Evolutionary conservation across 2,113 vertebrate genomes (phyloP), one percentile per base, ranked within the genome.

Genomic region (Erythrocercus mccallii): DNA sequence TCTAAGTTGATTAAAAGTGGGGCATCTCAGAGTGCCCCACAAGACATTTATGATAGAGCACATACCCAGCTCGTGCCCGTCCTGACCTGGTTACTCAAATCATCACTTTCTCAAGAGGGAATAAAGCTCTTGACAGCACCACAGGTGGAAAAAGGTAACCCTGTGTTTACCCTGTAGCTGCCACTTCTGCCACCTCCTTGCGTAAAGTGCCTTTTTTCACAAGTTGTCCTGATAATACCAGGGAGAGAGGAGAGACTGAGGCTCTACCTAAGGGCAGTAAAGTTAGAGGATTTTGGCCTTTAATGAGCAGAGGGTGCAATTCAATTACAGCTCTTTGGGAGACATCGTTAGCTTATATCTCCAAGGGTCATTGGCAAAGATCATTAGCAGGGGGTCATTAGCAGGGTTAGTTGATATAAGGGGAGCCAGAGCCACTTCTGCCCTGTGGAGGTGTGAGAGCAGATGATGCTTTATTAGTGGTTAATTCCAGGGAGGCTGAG

Each of bases 351-450:
- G 82, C 85, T 83, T 53, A 1, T 90, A 35, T 65, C 93, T 92
- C 80, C 72, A 88, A 81, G 86, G 92, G 64, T 83, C 90, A 95
- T 74, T 95, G 76, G 60, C 44, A 94, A 71, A 64, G 76, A 88
- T 90, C 82, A 78, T 94, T 96, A 96, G 93, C 33, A 86, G 87
- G 58, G 37, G 30, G 33, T 94, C 90, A 78, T 96, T 96, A 96
- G 76, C 76, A 86, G 45, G 37, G 64, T 88, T 74, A 84, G 86
- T 92, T 6, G 0, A 95, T 95, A 79, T 22, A 17, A 68, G 35
- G 24, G 91, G 51, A 88, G 66, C 19, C 72, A 47, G 27, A 94
- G 61, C 48, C 11, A 30, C 19, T 69, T 50, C n/a, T 94, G 35
- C 25, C 38, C 31, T 21, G 31, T 71, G 38, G 68, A 90, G 68